These are phyloP conservation scores for Dipodomys stephensi DNA, from an alignment of 2,113 vertebrate species.

Conservation along the genomic window DNA sequence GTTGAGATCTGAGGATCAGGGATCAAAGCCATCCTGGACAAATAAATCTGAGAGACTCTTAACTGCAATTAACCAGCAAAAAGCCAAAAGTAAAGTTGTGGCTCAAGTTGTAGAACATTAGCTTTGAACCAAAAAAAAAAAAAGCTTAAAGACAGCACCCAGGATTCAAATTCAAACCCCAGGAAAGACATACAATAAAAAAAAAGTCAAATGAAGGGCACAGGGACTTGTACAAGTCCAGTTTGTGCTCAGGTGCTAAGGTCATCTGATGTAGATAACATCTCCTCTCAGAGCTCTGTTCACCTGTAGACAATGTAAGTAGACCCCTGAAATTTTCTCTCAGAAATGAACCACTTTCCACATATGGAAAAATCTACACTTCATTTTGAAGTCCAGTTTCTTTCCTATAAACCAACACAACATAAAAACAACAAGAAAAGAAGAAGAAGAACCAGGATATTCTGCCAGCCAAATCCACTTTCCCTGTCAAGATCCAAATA, in stretches of 20 bases:
- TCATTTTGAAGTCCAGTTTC: slow-evolving; percentile 30
- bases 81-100: too few relatives aligned
- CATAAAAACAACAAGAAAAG: slow-evolving; percentile 54
- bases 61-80: too few relatives aligned
- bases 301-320: background rate
- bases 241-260: background rate
- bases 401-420: slow-evolving; percentile 44
- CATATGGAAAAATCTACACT: slow-evolving; percentile 1
- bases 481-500: slow-evolving; percentile 64
- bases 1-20: too few relatives aligned
- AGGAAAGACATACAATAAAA: too few relatives aligned
- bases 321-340: background rate
- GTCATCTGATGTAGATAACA: background rate
- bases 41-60: too few relatives aligned
- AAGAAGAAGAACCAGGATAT: background rate
- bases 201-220: too few relatives aligned
- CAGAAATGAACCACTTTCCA: background rate
- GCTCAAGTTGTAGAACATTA: too few relatives aligned
- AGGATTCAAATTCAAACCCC: too few relatives aligned
- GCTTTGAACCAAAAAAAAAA: too few relatives aligned
- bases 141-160: too few relatives aligned
- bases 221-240: background rate
- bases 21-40: too few relatives aligned
- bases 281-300: background rate
- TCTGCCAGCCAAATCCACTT: slow-evolving; percentile 64